Percentiles rank a stretch among this genome's conserved stretches.
phyloP scores from a whole-genome alignment of 2,797 vertebrate genomes.

The Leptodactylus fallax region DNA sequence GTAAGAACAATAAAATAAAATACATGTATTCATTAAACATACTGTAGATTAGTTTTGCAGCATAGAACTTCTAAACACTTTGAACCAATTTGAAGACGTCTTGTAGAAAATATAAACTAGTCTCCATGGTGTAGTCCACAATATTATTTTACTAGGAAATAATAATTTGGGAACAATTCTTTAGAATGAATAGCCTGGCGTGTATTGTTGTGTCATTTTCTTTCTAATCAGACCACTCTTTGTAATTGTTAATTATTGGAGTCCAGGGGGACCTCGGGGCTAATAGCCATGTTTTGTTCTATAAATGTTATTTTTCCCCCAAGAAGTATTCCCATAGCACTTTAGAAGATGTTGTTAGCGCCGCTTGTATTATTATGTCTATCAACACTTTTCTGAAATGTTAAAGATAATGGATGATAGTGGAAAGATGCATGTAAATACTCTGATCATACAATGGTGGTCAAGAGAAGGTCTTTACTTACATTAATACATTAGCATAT shows the following conservation, averaged over 20 bases:
- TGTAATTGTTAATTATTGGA: slow-evolving; percentile 32
- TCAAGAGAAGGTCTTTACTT: neutral
- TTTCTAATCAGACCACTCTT: neutral
- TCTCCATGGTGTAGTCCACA: neutral
- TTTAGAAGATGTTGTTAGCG: slow-evolving; percentile 4
- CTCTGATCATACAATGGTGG: neutral
- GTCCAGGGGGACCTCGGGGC: neutral
- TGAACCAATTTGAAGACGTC: neutral
- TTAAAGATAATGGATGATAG: neutral
- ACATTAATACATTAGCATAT: neutral
- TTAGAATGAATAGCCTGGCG: neutral
- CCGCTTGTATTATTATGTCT: neutral
- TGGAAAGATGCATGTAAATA: slow-evolving; percentile 8
- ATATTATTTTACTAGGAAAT: slow-evolving; percentile 6
- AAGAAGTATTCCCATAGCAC: slow-evolving; percentile 43
- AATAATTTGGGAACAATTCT: neutral
- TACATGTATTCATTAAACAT: neutral
- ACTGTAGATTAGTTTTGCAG: neutral
- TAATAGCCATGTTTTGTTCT: slow-evolving; percentile 49
- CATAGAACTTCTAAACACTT: neutral
- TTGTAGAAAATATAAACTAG: too few relatives aligned
- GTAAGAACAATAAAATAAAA: neutral
- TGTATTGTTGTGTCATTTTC: neutral
- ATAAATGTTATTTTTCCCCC: slow-evolving; percentile 31
- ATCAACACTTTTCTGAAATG: slow-evolving; percentile 18